phyloP scores from a whole-genome alignment of 1,140 invertebrate species.

The Drosophila grimshawi region DNA sequence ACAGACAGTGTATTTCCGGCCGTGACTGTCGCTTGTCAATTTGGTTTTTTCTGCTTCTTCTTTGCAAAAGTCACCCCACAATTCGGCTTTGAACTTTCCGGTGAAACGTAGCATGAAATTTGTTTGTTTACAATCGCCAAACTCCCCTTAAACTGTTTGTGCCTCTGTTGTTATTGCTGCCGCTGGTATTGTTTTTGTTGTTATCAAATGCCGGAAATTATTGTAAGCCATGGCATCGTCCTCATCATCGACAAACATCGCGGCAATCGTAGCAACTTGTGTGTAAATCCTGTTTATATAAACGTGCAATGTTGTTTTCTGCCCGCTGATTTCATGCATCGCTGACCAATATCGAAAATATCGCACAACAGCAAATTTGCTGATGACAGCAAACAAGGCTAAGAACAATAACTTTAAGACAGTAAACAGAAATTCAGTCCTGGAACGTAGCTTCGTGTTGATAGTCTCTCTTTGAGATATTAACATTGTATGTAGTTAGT shows the following conservation, averaged over 20 bases:
- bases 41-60: conserved; percentile 31
- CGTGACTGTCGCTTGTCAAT: conserved; percentile 70
- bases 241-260: conserved; percentile 55
- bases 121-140: conserved; percentile 77
- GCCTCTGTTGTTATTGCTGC: conserved; percentile 17
- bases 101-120: conserved; percentile 75
- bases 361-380: conserved; percentile 7
- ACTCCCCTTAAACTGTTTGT: conserved; percentile 25
- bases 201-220: conserved; percentile 80
- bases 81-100: conserved; percentile 55
- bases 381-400: conserved; percentile 16
- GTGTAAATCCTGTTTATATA: conserved; percentile 76
- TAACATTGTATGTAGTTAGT: not conserved
- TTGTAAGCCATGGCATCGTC: conserved; percentile 65
- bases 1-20: conserved; percentile 56
- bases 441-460: not conserved
- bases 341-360: conserved; percentile 45
- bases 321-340: conserved; percentile 71
- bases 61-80: conserved; percentile 17
- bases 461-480: not conserved
- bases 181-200: conserved; percentile 35
- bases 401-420: conserved; percentile 13
- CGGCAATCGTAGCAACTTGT: conserved; percentile 49
- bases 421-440: not conserved
- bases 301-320: conserved; percentile 33